A percentile compares a stretch with the other conserved stretches of the same genome.
Conservation (phyloP, 2,888 invertebrate genomes). For the Archaeoteleia sp. region DNA sequence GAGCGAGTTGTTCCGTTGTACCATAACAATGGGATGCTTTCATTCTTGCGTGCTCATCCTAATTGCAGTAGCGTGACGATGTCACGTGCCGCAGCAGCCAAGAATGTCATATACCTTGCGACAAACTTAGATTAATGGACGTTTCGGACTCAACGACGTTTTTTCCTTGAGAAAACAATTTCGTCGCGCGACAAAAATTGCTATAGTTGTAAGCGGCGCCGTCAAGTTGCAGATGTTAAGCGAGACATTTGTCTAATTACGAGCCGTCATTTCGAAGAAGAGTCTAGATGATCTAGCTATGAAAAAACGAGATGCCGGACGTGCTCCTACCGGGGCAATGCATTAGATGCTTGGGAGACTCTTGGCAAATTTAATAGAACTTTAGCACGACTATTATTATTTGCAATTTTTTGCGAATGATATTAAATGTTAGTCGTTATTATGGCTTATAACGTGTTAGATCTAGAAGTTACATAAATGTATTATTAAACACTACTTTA, state of each 20-base stretch:
- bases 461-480: too few species aligned
- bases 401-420: too few species aligned
- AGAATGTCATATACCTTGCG: slow-evolving; percentile 19
- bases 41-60: slow-evolving; percentile 20
- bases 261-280: slow-evolving; percentile 8
- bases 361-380: too few species aligned
- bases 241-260: slow-evolving; percentile 13
- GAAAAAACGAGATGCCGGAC: too few species aligned
- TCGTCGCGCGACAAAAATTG: slow-evolving; percentile 12
- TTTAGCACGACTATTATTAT: too few species aligned
- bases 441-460: too few species aligned
- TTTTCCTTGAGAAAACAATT: slow-evolving; percentile 12
- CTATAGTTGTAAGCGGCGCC: slow-evolving; percentile 11
- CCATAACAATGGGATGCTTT: slow-evolving; percentile 14
- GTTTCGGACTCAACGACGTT: slow-evolving; percentile 4
- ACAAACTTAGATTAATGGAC: slow-evolving; percentile 31
- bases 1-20: slow-evolving; percentile 3
- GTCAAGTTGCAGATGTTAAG: slow-evolving; percentile 10
- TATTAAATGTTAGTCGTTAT: too few species aligned
- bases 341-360: too few species aligned
- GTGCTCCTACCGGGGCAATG: too few species aligned
- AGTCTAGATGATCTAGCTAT: too few species aligned
- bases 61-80: slow-evolving; percentile 12
- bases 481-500: too few species aligned
- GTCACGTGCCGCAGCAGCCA: slow-evolving; percentile 9